Base-by-base conservation (phyloP, 1,140 invertebrate species). In the Coelopa frigida region DNA sequence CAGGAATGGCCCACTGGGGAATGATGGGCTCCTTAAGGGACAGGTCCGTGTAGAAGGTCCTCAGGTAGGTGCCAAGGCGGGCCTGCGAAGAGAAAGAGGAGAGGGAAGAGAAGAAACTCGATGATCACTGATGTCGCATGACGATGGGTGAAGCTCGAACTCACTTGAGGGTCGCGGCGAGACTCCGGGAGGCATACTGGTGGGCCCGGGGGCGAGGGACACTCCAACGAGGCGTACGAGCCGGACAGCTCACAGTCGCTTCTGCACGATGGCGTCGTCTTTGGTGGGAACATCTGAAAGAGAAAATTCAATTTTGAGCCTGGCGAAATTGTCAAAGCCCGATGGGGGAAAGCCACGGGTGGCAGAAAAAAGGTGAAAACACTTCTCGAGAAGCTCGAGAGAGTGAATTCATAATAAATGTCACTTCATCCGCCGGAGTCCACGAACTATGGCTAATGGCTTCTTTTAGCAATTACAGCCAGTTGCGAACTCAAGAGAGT, bases 21-120 rank as follows among this genome's bases (percentile, higher is more conserved):
- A 70, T 54, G 29, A 70, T 59, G 32, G 68, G 65, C 15, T 74
- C 72, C 27, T 72, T 59, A 11, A 62, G 61, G 4, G 70, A 70
- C 22, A 73, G 50, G 36, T 74, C 72, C 29, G 65, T 61, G 52
- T 74, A 73, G 52, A 73, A 68, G 18, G 56, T 69, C 53, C 70
- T 70, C 40, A 74, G 54, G 54, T 71, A 73, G 57, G 70, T 67
- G 53, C 29, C 38, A 6, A 53, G 21, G 12, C 48, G 21, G 22
- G 47, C 43, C 44, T 53, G 33, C n/a, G 27, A 22, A 14, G 17
- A 44, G 14, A 26, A 4, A 42, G 29, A 11, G 11, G 6, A 43
- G 20, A 24, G 14, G 38, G 4, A 24, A 22, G 12, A 23, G 27
- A 21, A 39, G 6, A n/a, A n/a, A n/a, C n/a, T n/a, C n/a, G n/a